Base-by-base conservation (phyloP, 1,140 invertebrate species). In the Sinonovacula constricta region DNA sequence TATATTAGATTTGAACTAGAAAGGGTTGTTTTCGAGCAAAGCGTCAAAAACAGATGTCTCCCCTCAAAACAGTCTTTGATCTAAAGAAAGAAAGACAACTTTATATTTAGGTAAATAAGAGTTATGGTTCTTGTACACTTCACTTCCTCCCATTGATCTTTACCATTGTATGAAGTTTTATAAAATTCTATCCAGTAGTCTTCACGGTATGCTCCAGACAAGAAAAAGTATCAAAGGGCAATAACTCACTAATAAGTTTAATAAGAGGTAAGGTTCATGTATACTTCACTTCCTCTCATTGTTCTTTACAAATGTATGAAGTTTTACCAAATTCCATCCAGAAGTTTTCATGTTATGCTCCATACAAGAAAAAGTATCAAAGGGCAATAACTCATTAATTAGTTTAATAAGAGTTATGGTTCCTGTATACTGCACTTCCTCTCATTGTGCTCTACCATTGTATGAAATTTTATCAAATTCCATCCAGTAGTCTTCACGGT, bases 151-250 rank as follows among this genome's bases (percentile, higher is more conserved):
- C 59, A 62, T 34, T 62, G 59, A 33, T 14, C 30, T 62, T 36
- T 26, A 62, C 31, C 31, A 62, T 34, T 62, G 59, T 62, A 62
- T 62, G 31, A 62, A 62, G 59, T 3, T 62, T 26, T 34, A 62
- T n/a, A 22, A 33, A 62, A 62, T 62, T 62, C 59, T 33, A 62
- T 31, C 59, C 59, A 34, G 31, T 62, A 62, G 59, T 62, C 33
- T 62, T 62, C 59, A 34, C 28, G 31, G 28, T 62, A 62, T 62
- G 59, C 59, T 62, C 59, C 59, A 12, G 31, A 62, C 31, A 62
- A 62, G 31, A 7, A 62, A 62, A 62, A 34, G 30, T 7, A 62
- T 31, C 59, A 34, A 62, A 62, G 59, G 59, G 59, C 31, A 62
- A 62, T 62, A 62, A 62, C 59, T 62, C 59, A 4, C n/a, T 7